Percentiles rank a stretch among this genome's conserved stretches.
These are phyloP conservation scores for Chironomus striatipennis DNA, from an alignment of 1,140 invertebrate genomes.

Conservation along the genomic window DNA sequence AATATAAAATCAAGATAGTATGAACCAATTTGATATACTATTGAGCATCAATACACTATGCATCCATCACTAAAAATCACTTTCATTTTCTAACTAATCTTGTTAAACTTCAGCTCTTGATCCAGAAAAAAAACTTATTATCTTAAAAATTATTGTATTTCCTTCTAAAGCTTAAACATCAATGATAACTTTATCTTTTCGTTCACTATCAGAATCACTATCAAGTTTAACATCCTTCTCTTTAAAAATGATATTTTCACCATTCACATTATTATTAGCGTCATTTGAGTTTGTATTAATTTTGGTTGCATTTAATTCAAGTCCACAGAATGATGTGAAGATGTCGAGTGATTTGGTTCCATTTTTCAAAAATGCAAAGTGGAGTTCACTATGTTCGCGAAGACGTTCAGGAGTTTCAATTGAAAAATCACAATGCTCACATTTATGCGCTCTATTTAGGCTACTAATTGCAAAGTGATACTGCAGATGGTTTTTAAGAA, in stretches of 20 bases:
- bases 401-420: constrained; percentile 40
- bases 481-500: constrained; percentile 39
- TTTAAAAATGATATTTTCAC: constrained; percentile 24
- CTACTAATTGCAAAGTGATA: constrained; percentile 66
- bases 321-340: constrained; percentile 36
- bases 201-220: constrained; percentile 18
- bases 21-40: no score
- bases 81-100: no score
- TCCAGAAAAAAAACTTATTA: no score
- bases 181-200: constrained; percentile 21
- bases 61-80: no score
- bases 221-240: constrained; percentile 7
- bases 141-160: no score
- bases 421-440: constrained; percentile 74
- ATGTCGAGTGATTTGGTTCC: constrained; percentile 34
- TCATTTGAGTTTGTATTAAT: constrained; percentile 7
- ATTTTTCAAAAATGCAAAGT: constrained; percentile 37
- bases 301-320: constrained; percentile 33
- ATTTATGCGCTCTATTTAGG: constrained; percentile 58
- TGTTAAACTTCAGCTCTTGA: no score
- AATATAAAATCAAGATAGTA: no score
- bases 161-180: not conserved
- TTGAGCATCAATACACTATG: no score
- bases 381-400: constrained; percentile 35
- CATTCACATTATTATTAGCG: constrained; percentile 17